These are phyloP conservation scores for Orchesellides sinensis DNA, from an alignment of 2,888 invertebrate genomes.

Conservation along the genomic window DNA sequence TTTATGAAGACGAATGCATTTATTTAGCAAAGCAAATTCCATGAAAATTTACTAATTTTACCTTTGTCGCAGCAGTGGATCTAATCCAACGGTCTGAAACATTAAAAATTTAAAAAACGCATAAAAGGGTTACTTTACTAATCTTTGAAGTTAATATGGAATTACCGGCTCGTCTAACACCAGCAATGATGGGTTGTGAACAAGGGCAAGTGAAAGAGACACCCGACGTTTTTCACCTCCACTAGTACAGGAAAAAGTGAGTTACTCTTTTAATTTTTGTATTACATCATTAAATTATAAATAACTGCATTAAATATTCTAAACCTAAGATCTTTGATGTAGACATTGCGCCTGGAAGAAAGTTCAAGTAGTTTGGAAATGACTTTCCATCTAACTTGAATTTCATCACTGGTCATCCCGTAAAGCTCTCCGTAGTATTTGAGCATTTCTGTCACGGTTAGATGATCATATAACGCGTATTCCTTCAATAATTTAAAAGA, in stretches of 20 bases:
- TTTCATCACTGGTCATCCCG: conserved; percentile 18
- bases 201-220: conserved; percentile 24
- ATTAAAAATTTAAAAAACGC: not conserved
- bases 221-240: conserved; percentile 38
- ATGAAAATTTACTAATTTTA: not conserved
- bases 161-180: conserved; percentile 45
- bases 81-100: conserved; percentile 48
- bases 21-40: not conserved
- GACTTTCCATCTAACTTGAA: conserved; percentile 16
- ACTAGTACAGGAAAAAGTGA: not conserved
- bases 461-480: conserved; percentile 37
- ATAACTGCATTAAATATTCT: too few species aligned
- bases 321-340: not conserved
- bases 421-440: conserved; percentile 37
- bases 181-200: conserved; percentile 1
- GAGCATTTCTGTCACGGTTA: conserved; percentile 27
- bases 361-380: conserved; percentile 43
- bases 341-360: not conserved
- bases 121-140: not conserved
- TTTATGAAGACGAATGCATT: not conserved
- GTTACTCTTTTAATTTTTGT: too few species aligned
- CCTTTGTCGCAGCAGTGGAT: conserved; percentile 36
- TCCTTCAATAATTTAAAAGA: conserved; percentile 7
- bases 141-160: not conserved
- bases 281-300: too few species aligned